Evolutionary conservation across 1,140 invertebrate species (phyloP).

Genomic region (Halyomorpha halys): DNA sequence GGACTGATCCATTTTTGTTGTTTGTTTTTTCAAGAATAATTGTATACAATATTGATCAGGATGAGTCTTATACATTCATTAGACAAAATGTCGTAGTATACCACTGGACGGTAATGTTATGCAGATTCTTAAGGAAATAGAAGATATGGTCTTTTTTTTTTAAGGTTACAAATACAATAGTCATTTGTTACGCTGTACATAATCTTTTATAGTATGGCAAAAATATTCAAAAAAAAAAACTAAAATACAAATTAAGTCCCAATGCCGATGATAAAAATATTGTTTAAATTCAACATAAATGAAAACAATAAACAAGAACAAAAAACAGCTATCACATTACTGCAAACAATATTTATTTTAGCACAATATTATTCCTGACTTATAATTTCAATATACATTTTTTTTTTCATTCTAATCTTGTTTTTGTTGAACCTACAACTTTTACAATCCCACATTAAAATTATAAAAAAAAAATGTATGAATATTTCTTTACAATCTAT

Average conservation of each 20-base stretch:
- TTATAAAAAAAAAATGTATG: not conserved
- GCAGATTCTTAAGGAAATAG: conserved; percentile 1
- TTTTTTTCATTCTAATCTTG: no score
- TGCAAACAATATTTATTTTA: not conserved
- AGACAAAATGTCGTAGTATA: not conserved
- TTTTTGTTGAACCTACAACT: not conserved
- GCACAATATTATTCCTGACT: not conserved
- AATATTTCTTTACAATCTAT: conserved; percentile 2
- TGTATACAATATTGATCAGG: not conserved
- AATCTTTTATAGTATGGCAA: not conserved
- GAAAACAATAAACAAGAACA: no score
- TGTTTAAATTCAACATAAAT: not conserved
- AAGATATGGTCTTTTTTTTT: not conserved
- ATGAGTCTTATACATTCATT: not conserved
- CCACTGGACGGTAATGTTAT: conserved; percentile 1
- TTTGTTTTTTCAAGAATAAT: not conserved
- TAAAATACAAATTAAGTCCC: not conserved
- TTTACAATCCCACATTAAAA: conserved; percentile 1
- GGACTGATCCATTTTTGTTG: not conserved
- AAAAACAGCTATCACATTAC: no score
- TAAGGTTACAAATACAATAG: not conserved
- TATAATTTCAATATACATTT: not conserved
- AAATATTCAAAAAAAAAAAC: not conserved
- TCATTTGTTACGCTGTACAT: not conserved
- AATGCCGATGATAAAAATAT: conserved; percentile 1